phyloP scores from a whole-genome alignment of 2,888 invertebrate genomes.

The Cosmorhoe ocellata region DNA sequence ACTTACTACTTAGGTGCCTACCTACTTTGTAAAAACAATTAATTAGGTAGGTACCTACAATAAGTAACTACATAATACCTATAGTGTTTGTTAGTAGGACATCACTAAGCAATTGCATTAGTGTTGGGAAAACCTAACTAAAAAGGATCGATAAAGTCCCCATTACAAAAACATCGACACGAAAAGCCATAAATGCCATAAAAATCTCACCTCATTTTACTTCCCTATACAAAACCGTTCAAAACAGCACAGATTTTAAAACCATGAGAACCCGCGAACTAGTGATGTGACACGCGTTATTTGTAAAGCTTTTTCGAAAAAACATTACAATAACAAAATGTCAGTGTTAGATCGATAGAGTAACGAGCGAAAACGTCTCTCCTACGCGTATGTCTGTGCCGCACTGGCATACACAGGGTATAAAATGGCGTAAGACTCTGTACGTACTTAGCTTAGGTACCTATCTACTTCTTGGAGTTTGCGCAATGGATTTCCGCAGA shows the following conservation, averaged over 20 bases:
- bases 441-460: not conserved
- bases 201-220: conserved; percentile 49
- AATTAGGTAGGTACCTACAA: no score
- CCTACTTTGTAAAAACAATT: no score
- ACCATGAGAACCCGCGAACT: conserved; percentile 54
- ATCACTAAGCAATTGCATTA: no score
- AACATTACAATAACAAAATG: conserved; percentile 66
- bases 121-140: not conserved
- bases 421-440: conserved; percentile 35
- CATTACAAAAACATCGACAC: not conserved
- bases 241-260: conserved; percentile 32
- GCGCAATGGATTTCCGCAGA: conserved; percentile 37
- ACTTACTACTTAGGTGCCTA: no score
- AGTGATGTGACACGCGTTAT: conserved; percentile 46
- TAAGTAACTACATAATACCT: no score
- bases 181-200: not conserved
- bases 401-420: conserved; percentile 50
- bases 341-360: conserved; percentile 54
- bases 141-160: conserved; percentile 3
- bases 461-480: conserved; percentile 21
- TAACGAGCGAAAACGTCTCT: conserved; percentile 47
- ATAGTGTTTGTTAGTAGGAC: no score
- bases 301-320: conserved; percentile 62
- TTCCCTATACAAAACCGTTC: conserved; percentile 45
- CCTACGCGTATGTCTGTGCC: conserved; percentile 44